A percentile compares a stretch with the other conserved stretches of the same genome.
Evolutionary conservation across 2,888 invertebrate genomes (phyloP).

Genomic region (Ochropacha duplaris): DNA sequence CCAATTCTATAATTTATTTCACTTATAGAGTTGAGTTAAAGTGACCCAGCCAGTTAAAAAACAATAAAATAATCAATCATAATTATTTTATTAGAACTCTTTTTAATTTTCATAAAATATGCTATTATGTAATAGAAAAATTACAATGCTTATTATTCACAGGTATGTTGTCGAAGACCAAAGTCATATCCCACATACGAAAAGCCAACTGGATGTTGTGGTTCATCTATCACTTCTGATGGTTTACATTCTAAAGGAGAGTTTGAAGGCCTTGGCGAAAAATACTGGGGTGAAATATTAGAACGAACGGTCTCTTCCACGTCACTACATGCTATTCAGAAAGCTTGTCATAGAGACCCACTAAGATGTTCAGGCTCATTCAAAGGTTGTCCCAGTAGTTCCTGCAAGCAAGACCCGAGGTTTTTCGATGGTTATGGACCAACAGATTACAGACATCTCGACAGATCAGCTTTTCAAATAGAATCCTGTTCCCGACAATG

Average conservation of each 20-base stretch:
- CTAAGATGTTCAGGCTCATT: slow-evolving; percentile 73
- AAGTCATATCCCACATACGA: slow-evolving; percentile 71
- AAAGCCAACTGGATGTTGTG: slow-evolving; percentile 75
- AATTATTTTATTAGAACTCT: neutral
- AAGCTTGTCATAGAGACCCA: slow-evolving; percentile 73
- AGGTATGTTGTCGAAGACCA: slow-evolving; percentile 74
- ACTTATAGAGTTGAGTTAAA: no score
- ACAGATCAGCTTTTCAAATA: slow-evolving; percentile 75
- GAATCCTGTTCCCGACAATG: slow-evolving; percentile 77
- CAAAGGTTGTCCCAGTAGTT: slow-evolving; percentile 68
- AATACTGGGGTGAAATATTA: slow-evolving; percentile 90
- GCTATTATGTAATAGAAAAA: neutral
- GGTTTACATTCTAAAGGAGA: slow-evolving; percentile 81
- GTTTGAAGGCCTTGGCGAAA: slow-evolving; percentile 86
- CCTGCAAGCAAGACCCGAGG: slow-evolving; percentile 73
- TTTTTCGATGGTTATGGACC: slow-evolving; percentile 72
- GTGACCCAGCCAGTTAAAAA: no score
- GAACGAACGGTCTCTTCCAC: slow-evolving; percentile 90
- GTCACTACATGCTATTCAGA: slow-evolving; percentile 87
- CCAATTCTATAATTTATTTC: no score
- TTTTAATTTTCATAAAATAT: no score
- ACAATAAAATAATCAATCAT: no score
- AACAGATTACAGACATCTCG: slow-evolving; percentile 70
- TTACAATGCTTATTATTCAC: slow-evolving; percentile 11
- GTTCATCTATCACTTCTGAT: slow-evolving; percentile 75